Percentiles rank a stretch among this genome's conserved stretches.
phyloP scores from a whole-genome alignment of 1,140 invertebrate species.

The Theocolax elegans region DNA sequence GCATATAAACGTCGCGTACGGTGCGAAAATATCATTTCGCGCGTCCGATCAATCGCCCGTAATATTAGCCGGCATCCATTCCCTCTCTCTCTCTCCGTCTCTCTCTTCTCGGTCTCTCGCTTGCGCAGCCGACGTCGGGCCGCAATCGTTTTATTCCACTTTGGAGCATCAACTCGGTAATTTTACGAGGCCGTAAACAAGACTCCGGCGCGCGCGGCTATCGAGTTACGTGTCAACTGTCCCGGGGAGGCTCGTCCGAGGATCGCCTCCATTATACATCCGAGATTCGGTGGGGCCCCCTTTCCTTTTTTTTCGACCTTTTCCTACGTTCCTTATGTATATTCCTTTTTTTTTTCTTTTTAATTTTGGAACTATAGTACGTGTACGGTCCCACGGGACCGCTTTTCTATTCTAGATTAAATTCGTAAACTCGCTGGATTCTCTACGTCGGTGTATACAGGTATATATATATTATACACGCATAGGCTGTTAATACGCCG shows the following conservation, averaged over 20 bases:
- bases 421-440: too few relatives aligned
- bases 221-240: slow-evolving; percentile 41
- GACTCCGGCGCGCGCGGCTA: slow-evolving; percentile 19
- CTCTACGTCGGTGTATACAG: too few relatives aligned
- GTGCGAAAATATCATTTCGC: slow-evolving; percentile 34
- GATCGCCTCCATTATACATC: slow-evolving; percentile 21
- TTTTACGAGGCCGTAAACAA: slow-evolving; percentile 44
- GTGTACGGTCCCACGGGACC: neutral
- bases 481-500: neutral
- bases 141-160: slow-evolving; percentile 38
- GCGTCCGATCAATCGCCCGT: slow-evolving; percentile 34
- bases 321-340: too few relatives aligned
- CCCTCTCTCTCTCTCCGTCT: too few relatives aligned
- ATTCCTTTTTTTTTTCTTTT: too few relatives aligned
- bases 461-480: neutral
- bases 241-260: neutral
- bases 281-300: neutral
- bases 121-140: neutral
- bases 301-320: too few relatives aligned
- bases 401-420: neutral
- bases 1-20: slow-evolving; percentile 19
- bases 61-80: slow-evolving; percentile 11
- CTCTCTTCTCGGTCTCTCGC: too few relatives aligned
- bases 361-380: too few relatives aligned
- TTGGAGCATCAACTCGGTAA: slow-evolving; percentile 36